Evolutionary conservation across 2,797 vertebrate genomes (phyloP).

Genomic region (Sebastes trivittatus): DNA sequence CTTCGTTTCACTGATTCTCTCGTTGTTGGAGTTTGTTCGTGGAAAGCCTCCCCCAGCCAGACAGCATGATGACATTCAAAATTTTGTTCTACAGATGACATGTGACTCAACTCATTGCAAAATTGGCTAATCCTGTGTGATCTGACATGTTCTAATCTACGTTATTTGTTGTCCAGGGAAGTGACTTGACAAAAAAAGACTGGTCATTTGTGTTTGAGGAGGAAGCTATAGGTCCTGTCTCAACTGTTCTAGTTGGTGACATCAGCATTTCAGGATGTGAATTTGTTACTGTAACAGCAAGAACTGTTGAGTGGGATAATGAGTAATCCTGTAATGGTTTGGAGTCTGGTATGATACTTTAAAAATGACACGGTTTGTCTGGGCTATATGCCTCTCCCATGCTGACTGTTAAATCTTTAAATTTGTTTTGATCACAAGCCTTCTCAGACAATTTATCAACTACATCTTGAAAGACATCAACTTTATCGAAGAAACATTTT

Average conservation of each 20-base stretch:
- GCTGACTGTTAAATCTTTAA: neutral
- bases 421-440: neutral
- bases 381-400: neutral
- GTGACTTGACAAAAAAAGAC: constrained; percentile 18
- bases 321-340: neutral
- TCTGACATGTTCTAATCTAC: constrained; percentile 5
- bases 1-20: constrained; percentile 3
- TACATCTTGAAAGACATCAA: neutral
- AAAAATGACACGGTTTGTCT: neutral
- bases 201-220: constrained; percentile 1
- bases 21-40: constrained; percentile 25
- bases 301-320: neutral
- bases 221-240: neutral
- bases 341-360: neutral
- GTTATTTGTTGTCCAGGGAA: constrained; percentile 3
- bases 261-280: neutral
- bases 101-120: constrained; percentile 60
- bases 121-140: neutral
- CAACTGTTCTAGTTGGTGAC: neutral
- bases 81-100: constrained; percentile 44
- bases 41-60: constrained; percentile 40
- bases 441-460: neutral
- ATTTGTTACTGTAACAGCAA: neutral
- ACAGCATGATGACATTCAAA: constrained; percentile 40
- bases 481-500: neutral